Evolutionary conservation across 2,797 vertebrate genomes (phyloP).

Genomic region (Sebastes cheni): DNA sequence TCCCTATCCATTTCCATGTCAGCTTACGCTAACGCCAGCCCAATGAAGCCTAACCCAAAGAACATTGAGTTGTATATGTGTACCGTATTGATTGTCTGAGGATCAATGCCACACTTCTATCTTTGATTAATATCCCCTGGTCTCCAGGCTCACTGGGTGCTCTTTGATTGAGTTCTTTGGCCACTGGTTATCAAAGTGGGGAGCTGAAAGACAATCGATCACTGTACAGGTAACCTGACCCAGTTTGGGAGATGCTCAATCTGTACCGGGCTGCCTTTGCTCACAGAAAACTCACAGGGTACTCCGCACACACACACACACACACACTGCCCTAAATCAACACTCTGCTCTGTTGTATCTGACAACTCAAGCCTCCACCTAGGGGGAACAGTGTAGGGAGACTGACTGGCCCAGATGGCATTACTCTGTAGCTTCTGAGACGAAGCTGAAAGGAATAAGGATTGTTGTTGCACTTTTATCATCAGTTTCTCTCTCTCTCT

Average conservation of each 20-base stretch:
- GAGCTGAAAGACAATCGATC: conserved; percentile 69
- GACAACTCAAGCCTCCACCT: conserved; percentile 55
- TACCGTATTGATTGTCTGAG: conserved; percentile 60
- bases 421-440: conserved; percentile 56
- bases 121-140: conserved; percentile 74
- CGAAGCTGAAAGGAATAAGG: conserved; percentile 43
- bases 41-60: conserved; percentile 38
- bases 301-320: conserved; percentile 17
- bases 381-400: conserved; percentile 41
- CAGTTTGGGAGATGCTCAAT: conserved; percentile 53
- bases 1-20: conserved; percentile 37
- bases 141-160: conserved; percentile 58
- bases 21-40: conserved; percentile 23
- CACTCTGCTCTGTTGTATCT: conserved; percentile 50
- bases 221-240: conserved; percentile 72
- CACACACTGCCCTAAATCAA: conserved; percentile 56
- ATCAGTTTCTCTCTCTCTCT: conserved; percentile 30
- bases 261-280: conserved; percentile 28
- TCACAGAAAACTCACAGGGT: conserved; percentile 45
- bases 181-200: conserved; percentile 64
- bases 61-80: conserved; percentile 55
- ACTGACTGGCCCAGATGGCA: conserved; percentile 63
- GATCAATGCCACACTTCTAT: conserved; percentile 75
- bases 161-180: conserved; percentile 74
- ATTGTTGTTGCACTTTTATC: conserved; percentile 56